Percentiles rank a stretch among this genome's conserved stretches.
phyloP scores from a whole-genome alignment of 2,797 vertebrate species.

The Hoplostethus mediterraneus region DNA sequence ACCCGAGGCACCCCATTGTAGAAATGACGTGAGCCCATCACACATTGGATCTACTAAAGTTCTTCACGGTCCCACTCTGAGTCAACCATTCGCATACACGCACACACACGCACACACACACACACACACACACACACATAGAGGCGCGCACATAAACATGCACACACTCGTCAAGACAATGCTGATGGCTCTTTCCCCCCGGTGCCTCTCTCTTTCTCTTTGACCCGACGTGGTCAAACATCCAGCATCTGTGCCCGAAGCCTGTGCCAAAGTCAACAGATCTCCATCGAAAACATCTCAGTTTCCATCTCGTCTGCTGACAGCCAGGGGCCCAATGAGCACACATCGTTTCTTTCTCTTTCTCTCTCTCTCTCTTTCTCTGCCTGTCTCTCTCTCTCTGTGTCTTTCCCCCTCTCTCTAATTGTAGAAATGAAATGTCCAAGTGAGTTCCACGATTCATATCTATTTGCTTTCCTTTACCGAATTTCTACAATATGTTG shows the following conservation, averaged over 20 bases:
- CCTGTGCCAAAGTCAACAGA: constrained; percentile 76
- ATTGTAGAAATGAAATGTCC: too few species aligned
- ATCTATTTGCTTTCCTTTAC: too few species aligned
- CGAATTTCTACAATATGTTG: too few species aligned
- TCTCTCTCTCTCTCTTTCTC: constrained; percentile 6
- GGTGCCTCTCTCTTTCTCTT: constrained; percentile 50
- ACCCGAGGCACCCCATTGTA: too few species aligned
- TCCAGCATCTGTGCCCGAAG: constrained; percentile 46
- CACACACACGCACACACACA: constrained; percentile 7
- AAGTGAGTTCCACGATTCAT: too few species aligned
- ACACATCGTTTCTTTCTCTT: constrained; percentile 28
- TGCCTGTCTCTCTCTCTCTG: not conserved
- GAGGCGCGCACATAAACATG: constrained; percentile 4
- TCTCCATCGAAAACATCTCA: constrained; percentile 70
- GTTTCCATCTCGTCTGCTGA: constrained; percentile 73
- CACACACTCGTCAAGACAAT: constrained; percentile 15
- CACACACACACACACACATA: constrained; percentile 4
- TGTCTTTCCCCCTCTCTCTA: too few species aligned
- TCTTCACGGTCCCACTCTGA: too few species aligned
- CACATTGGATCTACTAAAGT: too few species aligned
- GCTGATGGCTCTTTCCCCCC: constrained; percentile 42
- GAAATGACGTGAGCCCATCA: too few species aligned
- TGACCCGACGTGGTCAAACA: constrained; percentile 58
- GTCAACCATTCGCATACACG: constrained; percentile 1
- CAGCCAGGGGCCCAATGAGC: constrained; percentile 48